These are phyloP conservation scores for Didymodactylos carnosus DNA, from an alignment of 2,888 invertebrate genomes.

Conservation along the genomic window DNA sequence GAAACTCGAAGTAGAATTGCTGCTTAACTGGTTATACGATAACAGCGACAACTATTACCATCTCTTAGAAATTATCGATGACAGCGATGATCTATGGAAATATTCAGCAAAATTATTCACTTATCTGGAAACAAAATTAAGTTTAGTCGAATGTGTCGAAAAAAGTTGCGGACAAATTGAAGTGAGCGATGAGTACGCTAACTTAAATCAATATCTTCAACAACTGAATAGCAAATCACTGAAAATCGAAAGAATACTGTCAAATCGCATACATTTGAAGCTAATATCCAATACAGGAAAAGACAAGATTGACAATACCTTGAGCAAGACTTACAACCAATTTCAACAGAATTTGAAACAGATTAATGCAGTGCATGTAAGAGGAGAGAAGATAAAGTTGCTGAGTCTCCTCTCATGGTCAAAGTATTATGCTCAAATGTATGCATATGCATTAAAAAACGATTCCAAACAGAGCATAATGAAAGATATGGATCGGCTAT, in stretches of 20 bases:
- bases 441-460: neutral
- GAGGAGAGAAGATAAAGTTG: neutral
- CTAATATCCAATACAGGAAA: neutral
- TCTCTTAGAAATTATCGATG: neutral
- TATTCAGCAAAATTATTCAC: neutral
- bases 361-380: neutral
- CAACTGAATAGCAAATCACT: neutral
- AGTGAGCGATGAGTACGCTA: neutral
- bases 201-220: neutral
- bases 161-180: neutral
- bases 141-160: neutral
- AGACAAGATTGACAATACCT: neutral
- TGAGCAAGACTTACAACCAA: neutral
- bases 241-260: neutral
- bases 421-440: neutral
- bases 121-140: neutral
- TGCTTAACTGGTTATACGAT: neutral
- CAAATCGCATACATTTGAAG: neutral
- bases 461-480: neutral
- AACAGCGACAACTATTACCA: neutral
- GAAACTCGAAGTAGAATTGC: neutral
- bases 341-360: neutral
- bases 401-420: neutral
- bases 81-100: neutral
- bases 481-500: neutral